Evolutionary conservation across 2,797 vertebrate species (phyloP).

Genomic region (Rhodeus uyekii): DNA sequence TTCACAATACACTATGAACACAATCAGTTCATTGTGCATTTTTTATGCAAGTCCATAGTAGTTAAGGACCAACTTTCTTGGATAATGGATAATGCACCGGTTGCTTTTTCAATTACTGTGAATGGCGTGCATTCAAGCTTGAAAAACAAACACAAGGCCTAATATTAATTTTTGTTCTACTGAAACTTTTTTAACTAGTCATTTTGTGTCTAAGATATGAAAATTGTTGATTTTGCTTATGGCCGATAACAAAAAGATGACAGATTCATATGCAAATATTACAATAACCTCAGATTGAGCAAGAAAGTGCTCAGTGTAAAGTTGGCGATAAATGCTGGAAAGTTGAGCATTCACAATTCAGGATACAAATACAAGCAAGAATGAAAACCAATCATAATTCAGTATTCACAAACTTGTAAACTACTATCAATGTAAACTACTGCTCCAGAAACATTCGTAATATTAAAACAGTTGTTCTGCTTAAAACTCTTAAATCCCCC

Average conservation of each 20-base stretch:
- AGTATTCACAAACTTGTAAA: too few relatives aligned
- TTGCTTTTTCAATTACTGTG: neutral
- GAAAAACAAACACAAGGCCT: neutral
- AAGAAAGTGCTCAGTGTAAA: too few relatives aligned
- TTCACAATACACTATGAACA: too few relatives aligned
- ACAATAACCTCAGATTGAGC: too few relatives aligned
- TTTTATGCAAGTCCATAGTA: too few relatives aligned
- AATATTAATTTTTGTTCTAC: neutral
- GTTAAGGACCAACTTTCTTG: too few relatives aligned
- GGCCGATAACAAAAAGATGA: neutral
- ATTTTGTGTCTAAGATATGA: neutral
- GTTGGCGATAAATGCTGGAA: neutral
- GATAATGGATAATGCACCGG: neutral
- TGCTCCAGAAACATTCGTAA: too few relatives aligned
- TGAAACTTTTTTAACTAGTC: neutral
- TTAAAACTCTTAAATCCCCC: neutral
- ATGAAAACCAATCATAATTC: neutral
- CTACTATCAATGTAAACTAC: too few relatives aligned
- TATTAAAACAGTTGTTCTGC: neutral
- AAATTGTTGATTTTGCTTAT: neutral
- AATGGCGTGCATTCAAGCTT: neutral
- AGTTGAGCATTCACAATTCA: neutral
- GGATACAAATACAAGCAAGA: neutral
- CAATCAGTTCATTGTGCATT: too few relatives aligned
- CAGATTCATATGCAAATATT: neutral